Evolutionary conservation across 1,140 invertebrate species (phyloP).

Genomic region (Drosophila parabipectinata): DNA sequence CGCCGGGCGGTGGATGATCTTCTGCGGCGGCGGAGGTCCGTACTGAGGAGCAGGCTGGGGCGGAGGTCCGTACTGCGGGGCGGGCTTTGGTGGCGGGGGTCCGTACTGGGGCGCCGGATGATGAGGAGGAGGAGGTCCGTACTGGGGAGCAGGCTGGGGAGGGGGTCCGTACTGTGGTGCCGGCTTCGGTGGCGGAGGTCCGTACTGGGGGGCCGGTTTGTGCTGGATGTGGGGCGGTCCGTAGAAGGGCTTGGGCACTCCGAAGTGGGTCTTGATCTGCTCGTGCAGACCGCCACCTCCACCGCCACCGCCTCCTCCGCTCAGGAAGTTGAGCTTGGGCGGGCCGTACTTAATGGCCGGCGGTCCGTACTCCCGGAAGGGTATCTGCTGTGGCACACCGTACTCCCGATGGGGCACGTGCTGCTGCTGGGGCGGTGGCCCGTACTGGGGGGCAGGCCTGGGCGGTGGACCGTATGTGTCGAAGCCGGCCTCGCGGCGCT

Average conservation of each 20-base stretch:
- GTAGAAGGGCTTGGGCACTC: conserved; percentile 83
- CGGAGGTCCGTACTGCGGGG: conserved; percentile 84
- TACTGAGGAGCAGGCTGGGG: conserved; percentile 70
- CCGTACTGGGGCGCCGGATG: conserved; percentile 78
- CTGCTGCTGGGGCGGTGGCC: conserved; percentile 78
- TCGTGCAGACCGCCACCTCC: conserved; percentile 71
- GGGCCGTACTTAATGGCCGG: conserved; percentile 76
- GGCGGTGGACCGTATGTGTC: conserved; percentile 65
- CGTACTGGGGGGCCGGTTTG: conserved; percentile 67
- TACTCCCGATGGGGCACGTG: conserved; percentile 83
- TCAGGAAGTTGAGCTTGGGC: conserved; percentile 73
- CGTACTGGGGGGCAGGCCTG: conserved; percentile 81
- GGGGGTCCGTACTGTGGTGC: conserved; percentile 84
- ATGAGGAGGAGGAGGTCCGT: conserved; percentile 85
- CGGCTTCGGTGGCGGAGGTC: conserved; percentile 74
- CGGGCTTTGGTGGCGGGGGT: conserved; percentile 73
- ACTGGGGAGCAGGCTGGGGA: conserved; percentile 82
- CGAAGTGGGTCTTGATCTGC: conserved; percentile 80
- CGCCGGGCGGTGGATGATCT: conserved; percentile 84
- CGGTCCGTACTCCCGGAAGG: conserved; percentile 75
- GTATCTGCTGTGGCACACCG: conserved; percentile 78
- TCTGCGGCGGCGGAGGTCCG: conserved; percentile 85
- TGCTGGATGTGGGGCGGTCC: conserved; percentile 84
- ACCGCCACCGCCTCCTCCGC: conserved; percentile 69
- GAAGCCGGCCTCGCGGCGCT: conserved; percentile 60